Conservation (phyloP, 2,888 invertebrate species). For the Notodonta dromedarius region DNA sequence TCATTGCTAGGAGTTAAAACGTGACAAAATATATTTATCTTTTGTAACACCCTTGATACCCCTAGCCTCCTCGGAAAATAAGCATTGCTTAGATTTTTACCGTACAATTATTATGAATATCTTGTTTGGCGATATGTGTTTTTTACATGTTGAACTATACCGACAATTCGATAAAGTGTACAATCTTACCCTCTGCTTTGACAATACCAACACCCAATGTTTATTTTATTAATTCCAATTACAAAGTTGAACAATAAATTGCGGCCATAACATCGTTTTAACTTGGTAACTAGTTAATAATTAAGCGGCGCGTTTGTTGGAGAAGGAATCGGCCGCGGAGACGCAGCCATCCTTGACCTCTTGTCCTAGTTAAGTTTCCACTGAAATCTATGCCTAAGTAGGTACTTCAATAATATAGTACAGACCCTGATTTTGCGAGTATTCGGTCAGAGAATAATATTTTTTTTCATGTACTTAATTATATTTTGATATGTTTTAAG, state of each 20-base stretch:
- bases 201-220: conserved; percentile 14
- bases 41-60: too few relatives aligned
- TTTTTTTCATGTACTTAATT: too few relatives aligned
- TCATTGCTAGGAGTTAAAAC: too few relatives aligned
- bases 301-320: conserved; percentile 33
- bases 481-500: too few relatives aligned
- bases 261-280: conserved; percentile 36
- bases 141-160: not conserved
- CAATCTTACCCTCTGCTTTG: not conserved
- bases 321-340: conserved; percentile 42
- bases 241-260: conserved; percentile 41
- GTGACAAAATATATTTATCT: too few relatives aligned
- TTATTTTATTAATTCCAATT: conserved; percentile 37
- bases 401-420: conserved; percentile 29
- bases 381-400: conserved; percentile 27
- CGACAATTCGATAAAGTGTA: not conserved
- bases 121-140: too few relatives aligned
- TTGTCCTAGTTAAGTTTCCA: conserved; percentile 54
- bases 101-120: too few relatives aligned
- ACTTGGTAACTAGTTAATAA: conserved; percentile 42
- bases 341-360: conserved; percentile 62
- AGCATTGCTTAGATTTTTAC: too few relatives aligned
- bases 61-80: too few relatives aligned
- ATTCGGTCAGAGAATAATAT: not conserved
- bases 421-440: conserved; percentile 10